phyloP scores from a whole-genome alignment of 2,888 invertebrate species.

The Lasioglossum pauxillum region DNA sequence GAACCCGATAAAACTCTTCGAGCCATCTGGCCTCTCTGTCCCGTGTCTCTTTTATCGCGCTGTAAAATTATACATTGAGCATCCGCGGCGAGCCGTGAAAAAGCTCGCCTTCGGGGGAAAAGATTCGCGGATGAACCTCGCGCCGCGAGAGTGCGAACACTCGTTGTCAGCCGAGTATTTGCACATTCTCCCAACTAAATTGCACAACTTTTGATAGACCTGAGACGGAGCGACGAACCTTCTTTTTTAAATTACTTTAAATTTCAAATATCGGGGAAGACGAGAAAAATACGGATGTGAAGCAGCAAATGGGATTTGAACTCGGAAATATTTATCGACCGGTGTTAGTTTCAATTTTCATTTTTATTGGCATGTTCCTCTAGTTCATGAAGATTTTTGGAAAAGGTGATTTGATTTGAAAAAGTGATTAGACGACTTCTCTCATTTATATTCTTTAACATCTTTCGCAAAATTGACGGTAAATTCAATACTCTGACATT shows the following conservation, averaged over 20 bases:
- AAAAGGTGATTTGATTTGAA: background rate
- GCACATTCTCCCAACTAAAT: background rate
- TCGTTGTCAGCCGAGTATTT: background rate
- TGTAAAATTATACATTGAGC: constrained; percentile 24
- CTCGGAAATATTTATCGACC: background rate
- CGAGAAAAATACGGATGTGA: background rate
- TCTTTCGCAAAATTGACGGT: too few relatives aligned
- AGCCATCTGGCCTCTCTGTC: background rate
- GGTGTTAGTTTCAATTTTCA: background rate
- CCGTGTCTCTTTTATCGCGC: constrained; percentile 23
- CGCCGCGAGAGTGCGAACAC: background rate
- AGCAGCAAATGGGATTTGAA: background rate
- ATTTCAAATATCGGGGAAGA: background rate
- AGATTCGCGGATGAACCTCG: background rate
- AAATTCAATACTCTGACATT: too few relatives aligned
- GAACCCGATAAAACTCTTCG: constrained; percentile 12
- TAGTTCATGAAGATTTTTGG: too few relatives aligned
- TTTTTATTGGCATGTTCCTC: background rate
- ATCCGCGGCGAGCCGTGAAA: background rate
- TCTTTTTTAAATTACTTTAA: background rate
- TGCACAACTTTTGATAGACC: background rate
- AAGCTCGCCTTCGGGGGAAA: background rate
- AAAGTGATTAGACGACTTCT: background rate
- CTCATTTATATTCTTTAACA: too few relatives aligned
- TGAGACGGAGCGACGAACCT: background rate